Evolutionary conservation across 2,797 vertebrate genomes (phyloP).

Genomic region (Galaxias olidus): DNA sequence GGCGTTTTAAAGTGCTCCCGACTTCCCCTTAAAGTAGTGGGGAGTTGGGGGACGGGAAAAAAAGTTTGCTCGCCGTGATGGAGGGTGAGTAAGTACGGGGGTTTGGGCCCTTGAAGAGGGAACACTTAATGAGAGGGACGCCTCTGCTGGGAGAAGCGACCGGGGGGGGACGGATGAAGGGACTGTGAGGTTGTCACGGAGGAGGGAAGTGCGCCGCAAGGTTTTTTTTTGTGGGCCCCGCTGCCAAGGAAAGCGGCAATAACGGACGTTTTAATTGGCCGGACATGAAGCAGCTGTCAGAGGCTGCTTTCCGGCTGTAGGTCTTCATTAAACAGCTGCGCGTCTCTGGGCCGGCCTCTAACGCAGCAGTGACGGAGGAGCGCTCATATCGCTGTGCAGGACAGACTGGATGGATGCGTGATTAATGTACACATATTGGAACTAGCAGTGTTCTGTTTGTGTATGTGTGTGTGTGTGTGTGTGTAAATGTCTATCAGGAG

Average conservation of each 20-base stretch:
- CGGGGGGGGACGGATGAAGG: constrained; percentile 9
- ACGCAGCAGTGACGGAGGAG: constrained; percentile 15
- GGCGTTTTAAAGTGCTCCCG: constrained; percentile 7
- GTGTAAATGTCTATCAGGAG: constrained; percentile 22
- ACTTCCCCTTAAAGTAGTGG: constrained; percentile 34
- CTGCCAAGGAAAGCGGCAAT: constrained; percentile 18
- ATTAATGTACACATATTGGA: constrained; percentile 42
- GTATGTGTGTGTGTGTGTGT: constrained; percentile 4
- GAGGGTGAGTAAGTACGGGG: neutral
- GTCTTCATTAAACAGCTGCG: constrained; percentile 52
- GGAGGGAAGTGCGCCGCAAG: constrained; percentile 15
- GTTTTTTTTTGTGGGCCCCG: constrained; percentile 32
- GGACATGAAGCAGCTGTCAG: constrained; percentile 49
- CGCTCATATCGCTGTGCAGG: constrained; percentile 36
- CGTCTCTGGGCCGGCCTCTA: constrained; percentile 38
- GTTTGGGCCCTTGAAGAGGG: constrained; percentile 5
- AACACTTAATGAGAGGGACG: constrained; percentile 28
- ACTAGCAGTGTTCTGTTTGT: constrained; percentile 19
- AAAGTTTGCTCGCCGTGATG: neutral
- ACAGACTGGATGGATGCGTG: constrained; percentile 24
- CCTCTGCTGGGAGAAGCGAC: constrained; percentile 17
- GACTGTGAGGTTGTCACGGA: neutral
- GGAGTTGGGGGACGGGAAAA: constrained; percentile 24
- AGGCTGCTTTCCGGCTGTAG: constrained; percentile 21
- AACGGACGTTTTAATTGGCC: constrained; percentile 39